A percentile compares a stretch with the other conserved stretches of the same genome.
These are phyloP conservation scores for Silvanus unidentatus DNA, from an alignment of 2,888 invertebrate species.

Conservation along the genomic window DNA sequence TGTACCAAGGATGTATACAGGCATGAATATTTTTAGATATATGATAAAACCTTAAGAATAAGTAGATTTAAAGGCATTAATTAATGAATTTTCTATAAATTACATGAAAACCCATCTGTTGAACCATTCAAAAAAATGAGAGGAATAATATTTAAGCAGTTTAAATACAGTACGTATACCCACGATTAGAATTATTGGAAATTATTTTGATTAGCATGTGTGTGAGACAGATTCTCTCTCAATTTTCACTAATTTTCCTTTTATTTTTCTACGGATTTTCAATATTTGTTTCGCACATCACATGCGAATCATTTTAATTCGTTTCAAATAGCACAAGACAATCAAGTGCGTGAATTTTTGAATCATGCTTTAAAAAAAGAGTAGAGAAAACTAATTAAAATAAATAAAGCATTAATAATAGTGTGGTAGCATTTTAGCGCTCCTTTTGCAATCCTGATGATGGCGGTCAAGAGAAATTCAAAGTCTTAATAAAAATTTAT, in stretches of 20 bases:
- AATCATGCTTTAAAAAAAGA: slow-evolving; percentile 32
- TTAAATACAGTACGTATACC: neutral
- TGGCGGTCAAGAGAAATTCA: no score
- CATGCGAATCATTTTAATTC: slow-evolving; percentile 20
- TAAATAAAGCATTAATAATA: slow-evolving; percentile 1
- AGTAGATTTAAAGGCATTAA: slow-evolving; percentile 21
- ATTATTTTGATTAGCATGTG: slow-evolving; percentile 24
- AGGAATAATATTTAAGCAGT: slow-evolving; percentile 1
- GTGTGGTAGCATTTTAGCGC: slow-evolving; percentile 12
- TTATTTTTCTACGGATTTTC: neutral
- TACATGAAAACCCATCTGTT: slow-evolving; percentile 20
- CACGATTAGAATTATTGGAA: neutral
- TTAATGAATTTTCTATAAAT: slow-evolving; percentile 36
- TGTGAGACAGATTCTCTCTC: neutral
- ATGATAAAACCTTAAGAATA: slow-evolving; percentile 19
- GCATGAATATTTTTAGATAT: slow-evolving; percentile 41
- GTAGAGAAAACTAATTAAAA: slow-evolving; percentile 1
- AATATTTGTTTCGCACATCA: slow-evolving; percentile 13
- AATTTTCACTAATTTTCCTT: slow-evolving; percentile 11
- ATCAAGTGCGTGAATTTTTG: slow-evolving; percentile 44
- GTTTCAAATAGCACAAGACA: slow-evolving; percentile 39
- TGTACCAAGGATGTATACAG: slow-evolving; percentile 42
- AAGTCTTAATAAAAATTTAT: neutral
- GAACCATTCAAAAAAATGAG: slow-evolving; percentile 2
- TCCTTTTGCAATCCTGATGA: slow-evolving; percentile 17